These are phyloP conservation scores for Borostomias antarcticus DNA, from an alignment of 2,797 vertebrate genomes.

Conservation along the genomic window DNA sequence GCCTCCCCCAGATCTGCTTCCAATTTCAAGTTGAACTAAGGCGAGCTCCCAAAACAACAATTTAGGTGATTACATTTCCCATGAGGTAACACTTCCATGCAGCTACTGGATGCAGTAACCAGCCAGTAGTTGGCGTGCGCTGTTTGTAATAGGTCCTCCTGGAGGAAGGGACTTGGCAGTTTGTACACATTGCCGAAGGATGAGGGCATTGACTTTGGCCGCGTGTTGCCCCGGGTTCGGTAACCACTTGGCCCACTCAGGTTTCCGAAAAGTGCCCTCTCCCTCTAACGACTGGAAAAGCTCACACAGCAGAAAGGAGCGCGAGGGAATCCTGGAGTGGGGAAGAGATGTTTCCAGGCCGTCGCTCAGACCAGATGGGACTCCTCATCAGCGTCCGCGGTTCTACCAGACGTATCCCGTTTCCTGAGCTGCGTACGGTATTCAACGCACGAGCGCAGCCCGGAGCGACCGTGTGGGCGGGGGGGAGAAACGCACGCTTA, in stretches of 20 bases:
- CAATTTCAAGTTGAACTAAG: slow-evolving; percentile 38
- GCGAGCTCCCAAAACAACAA: not conserved
- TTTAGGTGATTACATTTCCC: slow-evolving; percentile 23
- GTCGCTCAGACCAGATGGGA: slow-evolving; percentile 35
- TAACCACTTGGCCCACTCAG: slow-evolving; percentile 51
- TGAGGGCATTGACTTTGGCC: slow-evolving; percentile 55
- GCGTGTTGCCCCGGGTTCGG: slow-evolving; percentile 49
- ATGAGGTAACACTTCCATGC: slow-evolving; percentile 20
- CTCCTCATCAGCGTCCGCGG: slow-evolving; percentile 21
- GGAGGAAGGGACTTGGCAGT: slow-evolving; percentile 21
- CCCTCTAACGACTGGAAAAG: slow-evolving; percentile 59
- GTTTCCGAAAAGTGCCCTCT: slow-evolving; percentile 55
- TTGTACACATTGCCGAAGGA: slow-evolving; percentile 57
- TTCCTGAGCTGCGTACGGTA: slow-evolving; percentile 15
- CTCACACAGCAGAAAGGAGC: slow-evolving; percentile 50
- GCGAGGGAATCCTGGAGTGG: not conserved
- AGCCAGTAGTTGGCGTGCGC: slow-evolving; percentile 15
- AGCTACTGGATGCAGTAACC: too few relatives aligned
- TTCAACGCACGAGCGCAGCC: slow-evolving; percentile 13
- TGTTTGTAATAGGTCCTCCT: slow-evolving; percentile 50
- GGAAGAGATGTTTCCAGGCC: not conserved
- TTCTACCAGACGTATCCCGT: slow-evolving; percentile 22
- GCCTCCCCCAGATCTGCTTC: slow-evolving; percentile 36
- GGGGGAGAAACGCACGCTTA: not conserved
- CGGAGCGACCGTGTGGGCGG: not conserved